Evolutionary conservation across 2,797 vertebrate species (phyloP).

Genomic region (Sparus aurata): DNA sequence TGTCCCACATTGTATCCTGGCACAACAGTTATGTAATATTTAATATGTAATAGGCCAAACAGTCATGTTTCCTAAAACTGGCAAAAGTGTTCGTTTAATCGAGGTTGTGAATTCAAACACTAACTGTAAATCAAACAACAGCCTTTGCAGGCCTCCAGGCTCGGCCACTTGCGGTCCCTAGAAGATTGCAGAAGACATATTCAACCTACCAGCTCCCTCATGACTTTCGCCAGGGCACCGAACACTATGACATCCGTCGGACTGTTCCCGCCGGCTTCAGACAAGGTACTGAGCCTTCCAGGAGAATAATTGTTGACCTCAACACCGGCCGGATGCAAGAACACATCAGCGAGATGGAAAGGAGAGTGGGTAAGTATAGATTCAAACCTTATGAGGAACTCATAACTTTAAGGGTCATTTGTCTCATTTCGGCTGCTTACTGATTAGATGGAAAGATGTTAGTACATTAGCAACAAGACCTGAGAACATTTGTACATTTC

Average conservation of each 20-base stretch:
- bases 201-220: constrained; percentile 19
- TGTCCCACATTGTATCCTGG: constrained; percentile 18
- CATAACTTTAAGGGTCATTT: not conserved
- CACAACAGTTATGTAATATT: constrained; percentile 45
- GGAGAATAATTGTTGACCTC: constrained; percentile 69
- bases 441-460: not conserved
- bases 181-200: constrained; percentile 33
- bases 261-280: constrained; percentile 29
- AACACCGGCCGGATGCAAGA: constrained; percentile 69
- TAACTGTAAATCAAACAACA: too few relatives aligned
- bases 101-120: not conserved
- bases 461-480: not conserved
- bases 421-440: not conserved
- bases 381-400: not conserved
- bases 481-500: not conserved
- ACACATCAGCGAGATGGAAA: constrained; percentile 66
- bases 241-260: not conserved
- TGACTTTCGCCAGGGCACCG: constrained; percentile 19
- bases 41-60: constrained; percentile 10
- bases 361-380: constrained; percentile 46
- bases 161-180: constrained; percentile 51
- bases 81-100: constrained; percentile 14
- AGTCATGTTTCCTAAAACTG: not conserved
- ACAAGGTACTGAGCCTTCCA: constrained; percentile 71
- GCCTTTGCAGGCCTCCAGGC: constrained; percentile 76